Percentiles rank a stretch among this genome's conserved stretches.
These are phyloP conservation scores for Hippotragus niger DNA, from an alignment of 2,113 vertebrate species.

Conservation along the genomic window DNA sequence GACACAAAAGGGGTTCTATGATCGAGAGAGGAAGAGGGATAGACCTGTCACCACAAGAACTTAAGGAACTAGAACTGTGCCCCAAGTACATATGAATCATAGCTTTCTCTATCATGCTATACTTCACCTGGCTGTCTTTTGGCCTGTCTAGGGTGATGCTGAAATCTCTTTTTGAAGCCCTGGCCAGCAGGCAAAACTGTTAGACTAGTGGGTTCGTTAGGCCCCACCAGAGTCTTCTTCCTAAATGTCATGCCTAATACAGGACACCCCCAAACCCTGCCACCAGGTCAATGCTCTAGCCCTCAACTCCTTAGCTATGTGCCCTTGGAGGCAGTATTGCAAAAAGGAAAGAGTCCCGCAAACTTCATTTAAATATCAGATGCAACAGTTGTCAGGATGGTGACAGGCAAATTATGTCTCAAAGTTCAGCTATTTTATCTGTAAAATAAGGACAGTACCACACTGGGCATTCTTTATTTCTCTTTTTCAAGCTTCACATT, in stretches of 20 bases:
- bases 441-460: neutral
- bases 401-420: neutral
- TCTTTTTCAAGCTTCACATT: neutral
- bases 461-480: neutral
- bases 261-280: neutral
- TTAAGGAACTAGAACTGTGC: neutral
- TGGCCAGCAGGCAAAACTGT: neutral
- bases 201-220: neutral
- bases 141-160: neutral
- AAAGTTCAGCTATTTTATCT: neutral
- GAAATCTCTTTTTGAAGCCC: neutral
- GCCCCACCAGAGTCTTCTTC: neutral
- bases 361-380: neutral
- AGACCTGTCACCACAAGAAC: neutral
- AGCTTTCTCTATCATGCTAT: neutral
- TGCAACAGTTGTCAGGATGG: neutral
- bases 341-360: neutral
- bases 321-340: neutral
- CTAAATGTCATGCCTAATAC: neutral
- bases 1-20: neutral
- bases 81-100: neutral
- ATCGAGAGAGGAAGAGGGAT: neutral
- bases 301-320: neutral
- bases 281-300: neutral
- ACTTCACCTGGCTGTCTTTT: neutral